Conservation (phyloP, 2,113 vertebrate species). For the Micronisus gabar region DNA sequence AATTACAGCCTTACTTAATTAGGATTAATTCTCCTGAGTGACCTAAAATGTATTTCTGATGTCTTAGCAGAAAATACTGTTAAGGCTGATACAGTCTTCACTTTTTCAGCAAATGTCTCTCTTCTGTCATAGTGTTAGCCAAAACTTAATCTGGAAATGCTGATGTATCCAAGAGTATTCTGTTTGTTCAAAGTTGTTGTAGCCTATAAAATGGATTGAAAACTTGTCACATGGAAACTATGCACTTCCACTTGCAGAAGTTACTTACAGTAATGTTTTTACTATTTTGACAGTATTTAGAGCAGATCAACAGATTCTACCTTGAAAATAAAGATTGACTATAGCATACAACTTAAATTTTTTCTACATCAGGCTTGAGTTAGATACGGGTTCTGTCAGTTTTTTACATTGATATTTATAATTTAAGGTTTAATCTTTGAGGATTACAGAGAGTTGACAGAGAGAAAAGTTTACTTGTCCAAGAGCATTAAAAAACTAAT, state of each 20-base stretch:
- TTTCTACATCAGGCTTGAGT: not conserved
- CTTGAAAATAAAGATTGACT: not conserved
- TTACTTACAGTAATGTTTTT: not conserved
- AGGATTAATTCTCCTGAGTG: not conserved
- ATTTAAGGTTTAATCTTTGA: not conserved
- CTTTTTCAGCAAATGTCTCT: not conserved
- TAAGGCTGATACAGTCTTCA: not conserved
- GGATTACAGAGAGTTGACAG: not conserved
- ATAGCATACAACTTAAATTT: not conserved
- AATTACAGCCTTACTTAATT: conserved; percentile 35
- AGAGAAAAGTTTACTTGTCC: not conserved
- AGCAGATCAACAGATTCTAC: not conserved
- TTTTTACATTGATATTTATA: not conserved
- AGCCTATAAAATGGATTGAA: not conserved
- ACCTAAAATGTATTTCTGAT: not conserved
- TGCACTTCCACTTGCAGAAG: not conserved
- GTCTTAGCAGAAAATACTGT: not conserved
- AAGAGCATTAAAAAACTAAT: too few species aligned
- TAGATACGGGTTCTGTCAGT: not conserved
- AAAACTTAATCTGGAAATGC: not conserved
- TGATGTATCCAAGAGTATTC: not conserved
- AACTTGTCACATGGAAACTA: not conserved
- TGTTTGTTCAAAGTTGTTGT: not conserved
- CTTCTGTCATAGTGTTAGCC: not conserved
- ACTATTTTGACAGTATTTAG: not conserved